A percentile compares a stretch with the other conserved stretches of the same genome.
phyloP scores from a whole-genome alignment of 2,888 invertebrate genomes.

The Chymomyza amoena region DNA sequence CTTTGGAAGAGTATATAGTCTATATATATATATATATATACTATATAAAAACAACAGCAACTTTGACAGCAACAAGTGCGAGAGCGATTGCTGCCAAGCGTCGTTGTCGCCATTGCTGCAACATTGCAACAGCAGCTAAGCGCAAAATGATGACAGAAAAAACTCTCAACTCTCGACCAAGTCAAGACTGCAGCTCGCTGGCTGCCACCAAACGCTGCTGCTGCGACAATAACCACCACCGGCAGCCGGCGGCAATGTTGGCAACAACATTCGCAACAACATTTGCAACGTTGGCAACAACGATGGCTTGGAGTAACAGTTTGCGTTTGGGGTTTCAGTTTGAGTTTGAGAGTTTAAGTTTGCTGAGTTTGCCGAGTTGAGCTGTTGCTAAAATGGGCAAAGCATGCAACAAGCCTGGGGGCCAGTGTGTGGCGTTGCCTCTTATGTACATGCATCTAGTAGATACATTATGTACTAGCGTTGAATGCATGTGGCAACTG shows the following conservation, averaged over 20 bases:
- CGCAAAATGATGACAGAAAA: conserved; percentile 62
- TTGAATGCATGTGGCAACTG: conserved; percentile 22
- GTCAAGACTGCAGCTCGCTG: conserved; percentile 24
- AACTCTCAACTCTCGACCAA: conserved; percentile 50
- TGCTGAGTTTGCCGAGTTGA: background rate
- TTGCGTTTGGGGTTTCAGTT: conserved; percentile 2
- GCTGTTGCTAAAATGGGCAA: conserved; percentile 65
- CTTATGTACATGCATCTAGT: conserved; percentile 59
- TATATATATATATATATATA: background rate
- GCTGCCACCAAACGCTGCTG: background rate
- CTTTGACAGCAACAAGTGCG: conserved; percentile 58
- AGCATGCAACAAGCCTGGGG: conserved; percentile 61
- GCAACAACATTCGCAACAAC: conserved; percentile 2
- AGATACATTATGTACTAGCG: conserved; percentile 63
- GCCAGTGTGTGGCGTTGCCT: background rate
- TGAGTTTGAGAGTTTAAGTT: conserved; percentile 24
- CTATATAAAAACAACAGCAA: conserved; percentile 31
- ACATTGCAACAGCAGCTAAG: conserved; percentile 3
- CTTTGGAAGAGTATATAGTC: too few relatives aligned
- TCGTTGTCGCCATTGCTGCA: background rate
- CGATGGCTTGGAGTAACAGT: background rate
- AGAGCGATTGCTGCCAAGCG: conserved; percentile 26
- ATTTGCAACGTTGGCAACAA: conserved; percentile 7
- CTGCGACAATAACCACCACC: conserved; percentile 36
- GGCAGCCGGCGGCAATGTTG: conserved; percentile 30